These are phyloP conservation scores for Porites australiensis DNA, from an alignment of 64 coral and sea anemone species.

Conservation along the genomic window DNA sequence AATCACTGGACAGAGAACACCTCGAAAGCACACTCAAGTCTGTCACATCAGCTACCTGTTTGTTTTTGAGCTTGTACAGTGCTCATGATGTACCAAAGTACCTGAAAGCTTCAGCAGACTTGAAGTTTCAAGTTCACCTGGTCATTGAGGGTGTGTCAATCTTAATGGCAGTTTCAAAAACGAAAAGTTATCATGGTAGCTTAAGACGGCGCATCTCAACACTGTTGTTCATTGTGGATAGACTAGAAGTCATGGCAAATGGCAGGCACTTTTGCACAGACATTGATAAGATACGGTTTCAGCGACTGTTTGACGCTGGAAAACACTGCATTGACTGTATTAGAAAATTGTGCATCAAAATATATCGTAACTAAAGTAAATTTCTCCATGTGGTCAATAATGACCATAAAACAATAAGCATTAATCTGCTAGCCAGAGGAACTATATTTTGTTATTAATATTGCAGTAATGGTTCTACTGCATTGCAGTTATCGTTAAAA, in stretches of 20 bases:
- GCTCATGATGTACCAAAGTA: constrained; percentile 37
- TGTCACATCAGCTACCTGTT: not conserved
- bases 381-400: not conserved
- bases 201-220: constrained; percentile 14
- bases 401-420: not conserved
- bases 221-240: constrained; percentile 58
- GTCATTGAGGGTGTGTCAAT: constrained; percentile 67
- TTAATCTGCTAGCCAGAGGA: not conserved
- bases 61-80: constrained; percentile 5
- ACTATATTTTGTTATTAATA: not conserved
- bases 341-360: constrained; percentile 8
- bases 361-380: not conserved
- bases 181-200: constrained; percentile 30
- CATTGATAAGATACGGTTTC: not conserved
- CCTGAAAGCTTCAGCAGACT: constrained; percentile 51
- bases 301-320: constrained; percentile 29
- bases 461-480: no score
- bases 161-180: constrained; percentile 68
- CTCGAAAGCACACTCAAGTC: not conserved
- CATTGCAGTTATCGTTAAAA: no score
- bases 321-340: constrained; percentile 21
- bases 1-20: not conserved
- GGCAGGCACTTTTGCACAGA: constrained; percentile 6
- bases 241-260: constrained; percentile 49
- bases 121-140: constrained; percentile 72